Base-by-base conservation (phyloP, 2,888 invertebrate species). In the Zygogramma bicolorata region DNA sequence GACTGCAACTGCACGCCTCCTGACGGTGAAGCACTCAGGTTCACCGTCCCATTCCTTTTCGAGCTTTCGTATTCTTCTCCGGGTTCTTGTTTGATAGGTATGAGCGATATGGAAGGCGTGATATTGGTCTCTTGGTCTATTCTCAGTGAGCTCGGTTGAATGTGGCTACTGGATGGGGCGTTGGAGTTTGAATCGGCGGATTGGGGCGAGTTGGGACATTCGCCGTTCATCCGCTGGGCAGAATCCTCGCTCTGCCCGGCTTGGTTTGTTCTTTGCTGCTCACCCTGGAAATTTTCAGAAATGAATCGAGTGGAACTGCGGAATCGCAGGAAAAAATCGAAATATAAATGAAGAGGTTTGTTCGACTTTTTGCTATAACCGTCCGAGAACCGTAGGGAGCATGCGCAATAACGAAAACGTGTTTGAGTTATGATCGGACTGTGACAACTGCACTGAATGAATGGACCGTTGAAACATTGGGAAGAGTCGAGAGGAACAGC, bases 61-160 rank as follows among this genome's bases (percentile, higher is more conserved):
- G 80, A 73, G 68, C 87, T 88, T 65, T 87, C 83, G 63, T 87
- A 84, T 70, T 89, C 90, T 69, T 90, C 89, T 71, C 87, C 88
- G 66, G 89, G 89, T 80, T 90, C 90, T 82, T 94, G 94, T 87
- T 95, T 95, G 79, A 95, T 95, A 71, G 95, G 95, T 88, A 95
- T 95, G 67, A 95, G 88, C 46, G 95, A 95, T 81, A 95, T 95
- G 77, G 95, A 95, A 22, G 95, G 95, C 81, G 95, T 95, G 84
- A 95, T 95, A 80, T 89, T 88, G 57, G 90, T 90, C 80, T 90
- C 90, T 79, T 86, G 87, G 59, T 87, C 87, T 77, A 87, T 80
- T 73, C 85, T 78, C 40, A 86, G 77, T 74, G 83, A 87, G 80
- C 86, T 88, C 80, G 85, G 81, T 80, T 84, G 85, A 7, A 85